Evolutionary conservation across 92 coral and sea anemone genomes (phyloP).

Genomic region (Parazoanthus swiftii): DNA sequence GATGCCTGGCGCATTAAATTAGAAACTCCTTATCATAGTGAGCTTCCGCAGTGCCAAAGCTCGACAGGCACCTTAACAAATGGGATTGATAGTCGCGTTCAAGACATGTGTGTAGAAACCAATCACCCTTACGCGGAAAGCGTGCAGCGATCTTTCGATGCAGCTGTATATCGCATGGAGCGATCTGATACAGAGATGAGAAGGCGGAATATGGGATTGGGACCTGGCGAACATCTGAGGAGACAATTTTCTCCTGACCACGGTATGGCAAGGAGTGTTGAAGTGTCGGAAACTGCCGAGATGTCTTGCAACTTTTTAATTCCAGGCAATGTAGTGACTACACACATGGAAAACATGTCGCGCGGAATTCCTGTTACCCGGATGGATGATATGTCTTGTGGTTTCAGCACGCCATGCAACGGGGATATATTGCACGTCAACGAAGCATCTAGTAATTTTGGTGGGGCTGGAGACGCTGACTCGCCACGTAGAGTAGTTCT

Average conservation of each 20-base stretch:
- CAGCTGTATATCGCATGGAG: slow-evolving; percentile 12
- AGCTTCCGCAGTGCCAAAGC: neutral
- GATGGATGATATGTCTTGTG: slow-evolving; percentile 9
- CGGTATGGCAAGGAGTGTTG: neutral
- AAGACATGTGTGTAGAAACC: slow-evolving; percentile 30
- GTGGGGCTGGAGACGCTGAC: slow-evolving; percentile 3
- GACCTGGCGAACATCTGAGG: neutral
- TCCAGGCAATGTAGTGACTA: slow-evolving; percentile 17
- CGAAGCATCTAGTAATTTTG: neutral
- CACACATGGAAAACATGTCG: neutral
- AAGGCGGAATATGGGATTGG: neutral
- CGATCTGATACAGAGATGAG: neutral
- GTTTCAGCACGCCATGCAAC: slow-evolving; percentile 10
- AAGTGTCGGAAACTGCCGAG: neutral
- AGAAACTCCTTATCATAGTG: neutral
- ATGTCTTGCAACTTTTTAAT: neutral
- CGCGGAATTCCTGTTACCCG: slow-evolving; percentile 17
- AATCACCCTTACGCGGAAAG: neutral
- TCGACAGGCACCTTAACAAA: neutral
- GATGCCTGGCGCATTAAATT: slow-evolving; percentile 27
- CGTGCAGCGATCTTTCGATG: neutral
- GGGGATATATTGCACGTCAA: neutral
- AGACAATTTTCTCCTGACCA: neutral
- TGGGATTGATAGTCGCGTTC: slow-evolving; percentile 17
- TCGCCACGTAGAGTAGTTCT: slow-evolving; percentile 11